Percentiles rank a stretch among this genome's conserved stretches.
phyloP scores from a whole-genome alignment of 2,888 invertebrate genomes.

The Muscina levida region DNA sequence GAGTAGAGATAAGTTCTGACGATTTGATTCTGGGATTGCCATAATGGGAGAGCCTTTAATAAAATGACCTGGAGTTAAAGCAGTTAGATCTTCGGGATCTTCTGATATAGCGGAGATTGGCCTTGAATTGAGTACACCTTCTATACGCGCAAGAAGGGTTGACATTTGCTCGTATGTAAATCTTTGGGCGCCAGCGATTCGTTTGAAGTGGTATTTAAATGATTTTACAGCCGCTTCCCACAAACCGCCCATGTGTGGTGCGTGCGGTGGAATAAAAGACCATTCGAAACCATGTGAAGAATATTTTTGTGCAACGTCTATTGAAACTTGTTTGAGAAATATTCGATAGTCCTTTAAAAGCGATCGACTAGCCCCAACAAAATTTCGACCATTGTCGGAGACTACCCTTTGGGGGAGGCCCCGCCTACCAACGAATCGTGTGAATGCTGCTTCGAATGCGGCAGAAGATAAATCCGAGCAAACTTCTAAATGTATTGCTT shows the following conservation, averaged over 20 bases:
- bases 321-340: not conserved
- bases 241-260: constrained; percentile 20
- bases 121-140: constrained; percentile 37
- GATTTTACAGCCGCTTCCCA: constrained; percentile 23
- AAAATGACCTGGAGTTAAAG: constrained; percentile 52
- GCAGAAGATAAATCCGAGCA: constrained; percentile 25
- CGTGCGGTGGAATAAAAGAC: constrained; percentile 13
- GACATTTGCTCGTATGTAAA: constrained; percentile 49
- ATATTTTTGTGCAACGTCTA: constrained; percentile 17
- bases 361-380: constrained; percentile 21
- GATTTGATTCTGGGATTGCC: constrained; percentile 28
- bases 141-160: constrained; percentile 32
- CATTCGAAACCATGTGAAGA: not conserved
- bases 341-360: constrained; percentile 9
- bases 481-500: constrained; percentile 21
- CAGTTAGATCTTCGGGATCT: constrained; percentile 42
- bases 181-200: constrained; percentile 1
- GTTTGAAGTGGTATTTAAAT: constrained; percentile 35
- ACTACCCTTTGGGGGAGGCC: constrained; percentile 26
- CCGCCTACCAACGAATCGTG: constrained; percentile 32
- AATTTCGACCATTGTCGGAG: constrained; percentile 32
- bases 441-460: constrained; percentile 26
- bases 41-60: constrained; percentile 31
- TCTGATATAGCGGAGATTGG: constrained; percentile 41
- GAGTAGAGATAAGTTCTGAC: constrained; percentile 10